Conservation (phyloP, 2,888 invertebrate species). For the Didymodactylos carnosus region DNA sequence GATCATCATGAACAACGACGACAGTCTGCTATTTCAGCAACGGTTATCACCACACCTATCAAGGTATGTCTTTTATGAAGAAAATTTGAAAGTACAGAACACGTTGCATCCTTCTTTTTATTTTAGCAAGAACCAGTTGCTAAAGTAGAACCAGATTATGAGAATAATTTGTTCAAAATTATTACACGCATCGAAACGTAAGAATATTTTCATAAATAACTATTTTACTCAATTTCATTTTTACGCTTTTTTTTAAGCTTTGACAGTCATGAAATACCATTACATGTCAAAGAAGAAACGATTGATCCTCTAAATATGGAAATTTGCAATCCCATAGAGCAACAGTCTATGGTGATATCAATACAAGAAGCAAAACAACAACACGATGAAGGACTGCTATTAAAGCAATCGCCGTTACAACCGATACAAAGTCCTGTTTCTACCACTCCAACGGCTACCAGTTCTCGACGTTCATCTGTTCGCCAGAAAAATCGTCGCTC, state of each 20-base stretch:
- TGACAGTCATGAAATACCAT: not conserved
- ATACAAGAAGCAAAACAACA: too few relatives aligned
- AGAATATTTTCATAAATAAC: not conserved
- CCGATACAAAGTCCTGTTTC: not conserved
- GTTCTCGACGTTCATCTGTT: not conserved
- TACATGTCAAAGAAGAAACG: not conserved
- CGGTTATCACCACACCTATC: too few relatives aligned
- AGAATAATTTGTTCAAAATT: too few relatives aligned
- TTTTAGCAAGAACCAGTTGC: not conserved
- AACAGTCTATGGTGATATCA: too few relatives aligned
- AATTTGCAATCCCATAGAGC: too few relatives aligned
- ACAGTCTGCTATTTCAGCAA: too few relatives aligned
- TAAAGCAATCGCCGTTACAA: not conserved
- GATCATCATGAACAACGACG: too few relatives aligned
- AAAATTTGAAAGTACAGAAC: too few relatives aligned
- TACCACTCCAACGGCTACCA: not conserved
- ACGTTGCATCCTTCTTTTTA: too few relatives aligned
- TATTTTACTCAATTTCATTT: not conserved
- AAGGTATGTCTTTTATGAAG: too few relatives aligned
- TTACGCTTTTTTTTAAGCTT: not conserved
- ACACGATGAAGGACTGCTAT: too few relatives aligned
- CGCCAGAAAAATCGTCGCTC: not conserved
- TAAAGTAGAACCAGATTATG: not conserved
- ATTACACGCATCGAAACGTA: not conserved
- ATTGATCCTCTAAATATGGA: too few relatives aligned